These are phyloP conservation scores for Notarius lentiginosus DNA, from an alignment of 2,113 vertebrate species.

Conservation along the genomic window DNA sequence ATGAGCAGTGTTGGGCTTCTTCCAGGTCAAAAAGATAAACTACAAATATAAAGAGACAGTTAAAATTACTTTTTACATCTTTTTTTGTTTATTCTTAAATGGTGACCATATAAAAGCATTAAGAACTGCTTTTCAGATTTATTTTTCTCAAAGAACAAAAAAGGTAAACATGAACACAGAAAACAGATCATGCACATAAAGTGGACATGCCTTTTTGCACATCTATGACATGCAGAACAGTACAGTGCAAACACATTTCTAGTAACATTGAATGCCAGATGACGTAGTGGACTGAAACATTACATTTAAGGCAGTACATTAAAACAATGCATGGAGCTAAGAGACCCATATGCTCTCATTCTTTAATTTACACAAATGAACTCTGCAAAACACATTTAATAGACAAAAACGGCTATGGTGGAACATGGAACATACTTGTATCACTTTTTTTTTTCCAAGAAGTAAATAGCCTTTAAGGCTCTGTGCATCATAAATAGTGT, in stretches of 20 bases:
- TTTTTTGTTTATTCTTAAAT: constrained; percentile 14
- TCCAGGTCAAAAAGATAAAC: background rate
- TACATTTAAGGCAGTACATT: constrained; percentile 15
- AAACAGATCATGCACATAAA: constrained; percentile 51
- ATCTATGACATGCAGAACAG: constrained; percentile 46
- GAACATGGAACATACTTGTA: background rate
- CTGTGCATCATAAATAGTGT: background rate
- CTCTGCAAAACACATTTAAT: background rate
- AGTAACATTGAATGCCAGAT: constrained; percentile 36
- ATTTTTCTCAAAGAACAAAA: background rate
- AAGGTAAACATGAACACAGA: constrained; percentile 38
- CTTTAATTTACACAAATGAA: background rate
- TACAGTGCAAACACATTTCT: constrained; percentile 41
- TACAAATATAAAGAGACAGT: background rate
- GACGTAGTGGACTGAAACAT: constrained; percentile 9
- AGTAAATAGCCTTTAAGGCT: constrained; percentile 14
- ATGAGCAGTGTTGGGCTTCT: background rate
- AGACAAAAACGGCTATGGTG: constrained; percentile 3
- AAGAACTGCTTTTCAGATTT: constrained; percentile 18
- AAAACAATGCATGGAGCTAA: background rate
- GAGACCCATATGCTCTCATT: background rate
- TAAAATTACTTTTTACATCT: background rate
- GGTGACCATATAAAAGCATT: constrained; percentile 16
- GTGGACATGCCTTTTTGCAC: constrained; percentile 49
- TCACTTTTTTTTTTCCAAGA: background rate